Conservation (phyloP, 2,888 invertebrate genomes). For the Limnephilus lunatus region DNA sequence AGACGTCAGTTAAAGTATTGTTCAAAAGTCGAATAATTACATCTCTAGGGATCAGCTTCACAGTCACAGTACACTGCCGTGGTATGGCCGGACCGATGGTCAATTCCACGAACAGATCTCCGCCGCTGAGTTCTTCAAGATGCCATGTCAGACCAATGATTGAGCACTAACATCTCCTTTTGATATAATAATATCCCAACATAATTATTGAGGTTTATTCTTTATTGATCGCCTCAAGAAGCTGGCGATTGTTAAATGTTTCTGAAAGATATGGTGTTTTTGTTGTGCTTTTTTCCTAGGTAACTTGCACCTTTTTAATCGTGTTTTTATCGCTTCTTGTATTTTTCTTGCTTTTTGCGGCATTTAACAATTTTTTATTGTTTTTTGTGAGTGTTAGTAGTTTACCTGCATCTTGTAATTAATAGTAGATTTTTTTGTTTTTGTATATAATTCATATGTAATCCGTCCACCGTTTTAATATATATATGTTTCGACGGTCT, state of each 20-base stretch:
- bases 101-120: not conserved
- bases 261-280: not conserved
- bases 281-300: not conserved
- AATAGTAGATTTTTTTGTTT: not conserved
- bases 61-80: no score
- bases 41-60: not conserved
- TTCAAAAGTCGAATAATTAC: not conserved
- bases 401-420: not conserved
- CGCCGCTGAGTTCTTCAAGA: not conserved
- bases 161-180: not conserved
- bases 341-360: not conserved
- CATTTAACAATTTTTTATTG: no score
- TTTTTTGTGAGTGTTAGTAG: not conserved
- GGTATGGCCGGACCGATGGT: not conserved
- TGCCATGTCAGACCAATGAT: slow-evolving; percentile 10
- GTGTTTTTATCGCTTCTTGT: not conserved
- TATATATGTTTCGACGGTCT: no score
- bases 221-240: slow-evolving; percentile 14
- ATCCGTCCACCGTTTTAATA: not conserved
- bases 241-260: not conserved
- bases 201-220: not conserved
- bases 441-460: not conserved
- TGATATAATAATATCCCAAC: slow-evolving; percentile 15
- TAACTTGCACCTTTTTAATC: not conserved
- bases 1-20: not conserved